These are phyloP conservation scores for Cherax destructor DNA, from an alignment of 1,140 invertebrate genomes.

Conservation along the genomic window DNA sequence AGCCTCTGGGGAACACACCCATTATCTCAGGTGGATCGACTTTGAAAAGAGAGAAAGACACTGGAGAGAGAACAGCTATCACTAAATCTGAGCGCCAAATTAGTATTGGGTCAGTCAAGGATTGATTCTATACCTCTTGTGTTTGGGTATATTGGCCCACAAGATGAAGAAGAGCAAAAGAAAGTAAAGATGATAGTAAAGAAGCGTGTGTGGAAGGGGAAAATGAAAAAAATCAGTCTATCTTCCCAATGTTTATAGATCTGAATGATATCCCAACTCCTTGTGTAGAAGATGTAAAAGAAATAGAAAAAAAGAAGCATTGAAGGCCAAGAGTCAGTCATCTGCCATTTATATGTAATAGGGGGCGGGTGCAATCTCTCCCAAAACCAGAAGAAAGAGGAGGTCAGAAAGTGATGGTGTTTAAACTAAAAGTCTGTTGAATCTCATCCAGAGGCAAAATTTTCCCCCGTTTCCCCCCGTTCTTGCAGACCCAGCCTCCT, in stretches of 20 bases:
- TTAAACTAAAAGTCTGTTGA: constrained; percentile 36
- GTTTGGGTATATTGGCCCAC: constrained; percentile 63
- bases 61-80: constrained; percentile 16
- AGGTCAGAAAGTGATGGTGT: constrained; percentile 69
- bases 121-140: constrained; percentile 68
- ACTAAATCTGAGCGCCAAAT: constrained; percentile 54
- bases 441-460: constrained; percentile 26
- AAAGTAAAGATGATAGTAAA: constrained; percentile 9
- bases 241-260: constrained; percentile 86
- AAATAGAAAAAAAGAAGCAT: constrained; percentile 46
- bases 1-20: constrained; percentile 47
- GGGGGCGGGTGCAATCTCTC: constrained; percentile 65
- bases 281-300: constrained; percentile 62
- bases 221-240: constrained; percentile 77
- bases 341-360: constrained; percentile 68
- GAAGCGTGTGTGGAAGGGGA: constrained; percentile 24
- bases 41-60: constrained; percentile 57
- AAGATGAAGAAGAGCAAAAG: constrained; percentile 41
- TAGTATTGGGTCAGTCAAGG: constrained; percentile 59
- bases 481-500: background rate
- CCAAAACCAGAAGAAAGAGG: constrained; percentile 72
- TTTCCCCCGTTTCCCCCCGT: constrained; percentile 51
- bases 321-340: constrained; percentile 36
- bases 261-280: constrained; percentile 78
- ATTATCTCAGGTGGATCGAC: constrained; percentile 65